Base-by-base conservation (phyloP, 2,113 vertebrate species). In the Acanthisitta chloris region DNA sequence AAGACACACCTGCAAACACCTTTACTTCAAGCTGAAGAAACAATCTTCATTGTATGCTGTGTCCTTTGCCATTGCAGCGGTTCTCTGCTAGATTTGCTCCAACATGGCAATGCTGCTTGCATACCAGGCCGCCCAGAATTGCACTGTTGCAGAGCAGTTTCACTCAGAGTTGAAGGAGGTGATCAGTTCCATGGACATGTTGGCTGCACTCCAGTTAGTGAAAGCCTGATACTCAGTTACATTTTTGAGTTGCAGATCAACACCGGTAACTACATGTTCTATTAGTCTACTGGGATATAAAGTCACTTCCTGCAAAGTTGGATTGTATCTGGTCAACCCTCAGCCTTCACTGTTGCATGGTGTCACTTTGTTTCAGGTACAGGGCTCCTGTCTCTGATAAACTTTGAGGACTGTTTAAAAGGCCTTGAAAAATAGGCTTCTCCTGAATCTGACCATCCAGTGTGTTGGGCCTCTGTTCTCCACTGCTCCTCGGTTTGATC, bases 171-270 rank as follows among this genome's bases (percentile, higher is more conserved):
- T 43, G 31, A 29, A 66, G 14, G 51, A 57, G 46, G 7, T 1
- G 1, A n/a, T 64, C 5, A 1, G 10, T 77, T 46, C 23, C 1
- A 1, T 62, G 31, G 9, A 20, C 42, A 6, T 40, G 11, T 20
- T 26, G 5, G 1, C 28, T 72, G 24, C 10, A n/a, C 16, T 57
- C 4, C 13, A 33, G 4, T 8, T 38, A 43, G 8, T 26, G 59
- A 58, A 58, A 54, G 16, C 13, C 20, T 57, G 17, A 12, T 52
- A 34, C 1, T 83, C 25, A 24, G 24, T 66, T 33, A 38, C 1
- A 2, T 8, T 79, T 91, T 18, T 43, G n/a, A 51, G 23, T 46
- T 94, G 34, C 1, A 14, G n/a, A 9, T 62, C 18, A 55, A 7
- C 23, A 17, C 6, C 2, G 2, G 4, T 73, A 62, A 13, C 24